phyloP scores from a whole-genome alignment of 2,888 invertebrate species.

The Tuta absoluta region DNA sequence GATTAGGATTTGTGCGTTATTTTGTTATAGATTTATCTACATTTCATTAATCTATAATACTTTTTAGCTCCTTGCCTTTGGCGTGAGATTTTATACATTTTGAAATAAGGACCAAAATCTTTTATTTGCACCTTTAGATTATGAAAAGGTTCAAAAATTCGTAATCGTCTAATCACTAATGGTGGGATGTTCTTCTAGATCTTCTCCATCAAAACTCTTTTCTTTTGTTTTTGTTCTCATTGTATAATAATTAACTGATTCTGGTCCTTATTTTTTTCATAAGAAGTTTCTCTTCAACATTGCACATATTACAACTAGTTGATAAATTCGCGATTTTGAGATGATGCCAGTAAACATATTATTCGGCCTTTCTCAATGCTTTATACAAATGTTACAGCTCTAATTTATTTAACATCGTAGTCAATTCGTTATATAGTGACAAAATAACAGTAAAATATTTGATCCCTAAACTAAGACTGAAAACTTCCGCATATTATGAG shows the following conservation, averaged over 20 bases:
- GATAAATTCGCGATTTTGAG: conserved; percentile 74
- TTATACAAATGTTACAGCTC: neutral
- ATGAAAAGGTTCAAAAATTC: neutral
- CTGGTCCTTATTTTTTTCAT: conserved; percentile 9
- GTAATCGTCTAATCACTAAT: too few species aligned
- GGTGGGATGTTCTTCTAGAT: too few species aligned
- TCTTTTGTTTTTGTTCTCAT: neutral
- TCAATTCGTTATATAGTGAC: conserved; percentile 4
- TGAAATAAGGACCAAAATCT: neutral
- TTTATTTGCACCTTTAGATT: neutral
- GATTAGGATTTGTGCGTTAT: conserved; percentile 17
- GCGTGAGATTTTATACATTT: conserved; percentile 30
- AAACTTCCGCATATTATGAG: neutral
- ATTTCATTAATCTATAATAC: conserved; percentile 19
- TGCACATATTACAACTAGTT: conserved; percentile 70
- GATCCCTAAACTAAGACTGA: neutral
- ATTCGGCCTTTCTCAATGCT: conserved; percentile 73
- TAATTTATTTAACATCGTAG: conserved; percentile 2
- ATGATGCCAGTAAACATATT: conserved; percentile 79
- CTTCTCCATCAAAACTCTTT: too few species aligned
- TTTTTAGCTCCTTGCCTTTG: conserved; percentile 30
- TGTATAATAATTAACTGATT: neutral
- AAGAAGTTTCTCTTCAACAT: conserved; percentile 45
- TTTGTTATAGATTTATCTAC: conserved; percentile 17
- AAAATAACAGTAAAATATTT: neutral